Evolutionary conservation across 2,797 vertebrate genomes (phyloP), one percentile per base, ranked within the genome.

Genomic region (Pseudochirops cupreus): DNA sequence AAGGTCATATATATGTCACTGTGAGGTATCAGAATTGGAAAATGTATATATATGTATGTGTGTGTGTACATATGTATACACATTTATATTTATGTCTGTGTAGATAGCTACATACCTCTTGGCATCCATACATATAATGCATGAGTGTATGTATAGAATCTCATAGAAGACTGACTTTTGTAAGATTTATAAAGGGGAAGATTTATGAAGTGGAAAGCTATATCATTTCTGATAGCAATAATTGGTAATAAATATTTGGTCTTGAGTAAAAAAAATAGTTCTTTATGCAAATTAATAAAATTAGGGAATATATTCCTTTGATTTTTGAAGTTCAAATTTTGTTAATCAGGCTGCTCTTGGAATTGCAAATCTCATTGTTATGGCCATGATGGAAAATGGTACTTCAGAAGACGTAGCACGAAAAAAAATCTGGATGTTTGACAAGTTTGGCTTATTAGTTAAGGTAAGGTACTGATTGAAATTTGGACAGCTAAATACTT

Each of bases 361-460:
- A 31, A 99, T 99, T 56, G 99, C 99, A 1, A 99, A 99, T 98
- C 99, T 99, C 91, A 99, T 99, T 24, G 99, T 99, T 7, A 99
- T 99, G 99, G 99, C 99, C 0, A 99, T 99, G 99, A 98, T 99
- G 98, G 99, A 99, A 96, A 95, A 26, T 0, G 99, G 99, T 0
- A 96, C 99, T 95, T 98, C 99, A 56, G 98, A 98, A 5, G 98
- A 99, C 57, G 99, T 99, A 5, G 99, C 99, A 91, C 98, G 97
- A 59, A 93, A 98, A 55, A 99, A 99, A 91, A 99, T 99, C 97
- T 99, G 99, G 99, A 99, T 99, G 99, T 99, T 99, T 92, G 99
- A 99, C 98, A 99, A 99, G 97, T 95, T 99, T 0, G 99, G 99
- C 11, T 98, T 99, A 92, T 98, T 99, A 93, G 98, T 99, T 58